Base-by-base conservation (phyloP, 2,113 vertebrate genomes). In the Lagopus muta region DNA sequence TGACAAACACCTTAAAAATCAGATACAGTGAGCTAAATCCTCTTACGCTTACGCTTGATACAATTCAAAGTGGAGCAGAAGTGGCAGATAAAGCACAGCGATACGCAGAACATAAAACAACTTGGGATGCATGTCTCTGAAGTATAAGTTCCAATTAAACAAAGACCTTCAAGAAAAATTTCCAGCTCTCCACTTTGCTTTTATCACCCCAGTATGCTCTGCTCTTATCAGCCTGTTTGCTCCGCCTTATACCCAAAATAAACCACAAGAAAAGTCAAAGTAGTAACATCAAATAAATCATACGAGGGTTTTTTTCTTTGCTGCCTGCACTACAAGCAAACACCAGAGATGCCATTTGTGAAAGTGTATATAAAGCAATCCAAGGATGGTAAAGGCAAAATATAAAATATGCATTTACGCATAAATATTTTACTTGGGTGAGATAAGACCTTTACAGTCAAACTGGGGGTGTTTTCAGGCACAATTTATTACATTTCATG, bases 371-470 rank as follows among this genome's bases (percentile, higher is more conserved):
- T 85, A 96, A 95, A 94, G 86, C 82, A 97, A 89, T 58, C 50
- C 67, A 95, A 94, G 69, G 71, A 96, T 57, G 54, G 71, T 76
- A 95, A 96, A 94, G 70, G 79, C 82, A 95, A 95, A 95, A 95
- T 73, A 94, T 91, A 93, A 97, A 97, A 96, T 95, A 97, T 92
- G 93, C 94, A 97, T 93, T 96, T 94, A 90, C 34, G 4, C 80
- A 94, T 96, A 95, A 97, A 97, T 97, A 95, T 94, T 97, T 96
- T 95, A 96, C 92, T 89, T 45, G 79, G 65, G 88, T 96, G 84
- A 95, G 86, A 94, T 94, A 95, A 96, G 87, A 77, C 76, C 89
- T 95, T 95, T 96, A 97, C 87, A 96, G 92, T 87, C 91, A 97
- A 95, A 92, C 92, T 91, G 94, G 85, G 95, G 89, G 71, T 7